Evolutionary conservation across 2,888 invertebrate species (phyloP), one percentile per base, ranked within the genome.

Genomic region (Himalopsyche kuldschensis): DNA sequence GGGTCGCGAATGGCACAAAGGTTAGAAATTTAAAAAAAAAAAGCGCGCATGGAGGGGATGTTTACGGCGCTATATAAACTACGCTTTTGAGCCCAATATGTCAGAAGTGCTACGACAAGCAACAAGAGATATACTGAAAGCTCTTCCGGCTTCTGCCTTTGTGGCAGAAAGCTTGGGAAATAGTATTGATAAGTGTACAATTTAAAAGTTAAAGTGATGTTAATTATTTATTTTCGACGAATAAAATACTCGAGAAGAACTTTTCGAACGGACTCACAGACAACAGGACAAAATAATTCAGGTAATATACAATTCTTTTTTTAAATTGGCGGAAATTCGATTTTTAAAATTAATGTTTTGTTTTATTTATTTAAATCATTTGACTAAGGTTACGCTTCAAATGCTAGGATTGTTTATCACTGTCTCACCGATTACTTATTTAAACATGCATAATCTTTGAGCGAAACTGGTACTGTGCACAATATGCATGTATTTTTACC

Each of bases 131-230:
- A 32, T 55, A 32, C 20, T 15, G 17, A 46, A 69, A 78, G 78
- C 78, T 63, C 75, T 78, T 30, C 82, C 69, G 82, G 69, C 82
- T 78, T 78, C 82, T 82, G 82, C 82, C 82, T 41, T 30, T 82
- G n/a, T n/a, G 82, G 82, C 75, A 31, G 82, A 75, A 46, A 20
- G 82, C 77, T 78, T 11, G 81, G 27, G 8, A 11, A 24, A 20
- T 24, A 69, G 6, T 69, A 69, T 30, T 30, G 1, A 27, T 4
- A 69, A 69, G 69, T 69, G 69, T 20, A 27, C 20, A 11, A 27
- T 69, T 69, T 69, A 15, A 15, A 27, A 69, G 69, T 69, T 27
- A 69, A 69, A 27, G 69, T 69, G 69, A 30, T 11, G 15, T 24
- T 69, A 11, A 69, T 69, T 27, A 27, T 27, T 4, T 27, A 27